phyloP scores from a whole-genome alignment of 2,888 invertebrate genomes.

The Scaptomyza caliginosa region DNA sequence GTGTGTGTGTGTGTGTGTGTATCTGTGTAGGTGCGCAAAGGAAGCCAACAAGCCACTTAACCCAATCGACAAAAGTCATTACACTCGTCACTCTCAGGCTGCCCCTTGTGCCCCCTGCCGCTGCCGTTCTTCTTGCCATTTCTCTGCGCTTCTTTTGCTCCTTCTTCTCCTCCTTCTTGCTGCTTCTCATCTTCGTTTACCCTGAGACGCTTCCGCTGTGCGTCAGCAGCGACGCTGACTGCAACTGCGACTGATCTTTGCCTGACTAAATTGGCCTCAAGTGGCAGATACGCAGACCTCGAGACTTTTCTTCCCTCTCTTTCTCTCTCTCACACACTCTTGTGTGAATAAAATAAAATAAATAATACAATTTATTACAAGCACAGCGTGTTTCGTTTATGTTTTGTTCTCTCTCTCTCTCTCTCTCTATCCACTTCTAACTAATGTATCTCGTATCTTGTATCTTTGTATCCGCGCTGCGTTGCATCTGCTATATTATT shows the following conservation, averaged over 20 bases:
- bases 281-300: slow-evolving; percentile 36
- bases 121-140: slow-evolving; percentile 11
- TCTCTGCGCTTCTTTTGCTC: too few relatives aligned
- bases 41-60: slow-evolving; percentile 82
- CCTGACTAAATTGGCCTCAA: slow-evolving; percentile 67
- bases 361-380: slow-evolving; percentile 77
- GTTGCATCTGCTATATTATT: slow-evolving; percentile 54
- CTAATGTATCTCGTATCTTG: slow-evolving; percentile 27
- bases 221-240: slow-evolving; percentile 35
- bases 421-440: slow-evolving; percentile 18
- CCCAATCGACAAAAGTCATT: slow-evolving; percentile 83
- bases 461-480: slow-evolving; percentile 26
- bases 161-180: background rate
- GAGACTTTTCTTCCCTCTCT: background rate
- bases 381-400: slow-evolving; percentile 48
- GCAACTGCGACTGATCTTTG: slow-evolving; percentile 50
- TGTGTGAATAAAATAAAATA: slow-evolving; percentile 74
- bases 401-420: slow-evolving; percentile 21
- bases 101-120: background rate
- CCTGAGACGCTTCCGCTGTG: slow-evolving; percentile 67
- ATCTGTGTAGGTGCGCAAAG: slow-evolving; percentile 62
- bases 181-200: slow-evolving; percentile 5
- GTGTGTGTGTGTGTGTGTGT: slow-evolving; percentile 27
- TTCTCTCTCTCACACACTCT: background rate
- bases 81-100: slow-evolving; percentile 79